phyloP scores from a whole-genome alignment of 2,797 vertebrate species.

The Paramormyrops hopkinsi region DNA sequence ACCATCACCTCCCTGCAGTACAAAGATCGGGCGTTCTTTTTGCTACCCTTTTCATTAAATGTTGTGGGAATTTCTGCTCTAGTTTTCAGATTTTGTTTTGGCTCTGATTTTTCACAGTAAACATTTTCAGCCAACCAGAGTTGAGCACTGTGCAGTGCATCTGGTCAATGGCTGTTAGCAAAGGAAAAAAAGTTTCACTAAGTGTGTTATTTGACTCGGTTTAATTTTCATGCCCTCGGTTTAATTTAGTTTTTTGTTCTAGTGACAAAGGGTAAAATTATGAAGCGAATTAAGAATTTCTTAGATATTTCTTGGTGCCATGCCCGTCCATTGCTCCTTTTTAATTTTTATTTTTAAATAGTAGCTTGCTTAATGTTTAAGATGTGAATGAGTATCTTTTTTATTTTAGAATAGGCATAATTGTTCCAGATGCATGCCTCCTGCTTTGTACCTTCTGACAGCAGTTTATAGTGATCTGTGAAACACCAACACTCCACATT shows the following conservation, averaged over 20 bases:
- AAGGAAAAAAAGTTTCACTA: neutral
- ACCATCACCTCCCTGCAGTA: neutral
- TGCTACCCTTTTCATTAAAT: neutral
- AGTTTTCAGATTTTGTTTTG: neutral
- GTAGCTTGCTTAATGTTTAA: slow-evolving; percentile 5
- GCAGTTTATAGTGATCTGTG: slow-evolving; percentile 3
- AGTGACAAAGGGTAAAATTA: neutral
- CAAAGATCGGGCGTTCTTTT: neutral
- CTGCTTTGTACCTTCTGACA: slow-evolving; percentile 2
- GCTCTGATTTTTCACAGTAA: neutral
- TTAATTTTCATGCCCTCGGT: neutral
- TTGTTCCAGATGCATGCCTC: slow-evolving; percentile 17
- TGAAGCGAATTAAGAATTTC: neutral
- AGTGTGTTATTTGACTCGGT: neutral
- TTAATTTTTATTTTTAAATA: slow-evolving; percentile 14
- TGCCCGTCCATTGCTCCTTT: slow-evolving; percentile 6
- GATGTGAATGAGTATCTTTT: neutral
- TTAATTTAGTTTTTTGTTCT: slow-evolving; percentile 9
- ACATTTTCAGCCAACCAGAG: neutral
- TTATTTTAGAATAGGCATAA: slow-evolving; percentile 1
- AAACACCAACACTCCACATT: slow-evolving; percentile 8
- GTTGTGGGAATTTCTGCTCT: neutral
- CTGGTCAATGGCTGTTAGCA: neutral
- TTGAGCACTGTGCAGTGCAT: neutral
- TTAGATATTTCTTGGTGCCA: slow-evolving; percentile 1